phyloP scores from a whole-genome alignment of 2,113 vertebrate genomes.

The Geothlypis trichas region DNA sequence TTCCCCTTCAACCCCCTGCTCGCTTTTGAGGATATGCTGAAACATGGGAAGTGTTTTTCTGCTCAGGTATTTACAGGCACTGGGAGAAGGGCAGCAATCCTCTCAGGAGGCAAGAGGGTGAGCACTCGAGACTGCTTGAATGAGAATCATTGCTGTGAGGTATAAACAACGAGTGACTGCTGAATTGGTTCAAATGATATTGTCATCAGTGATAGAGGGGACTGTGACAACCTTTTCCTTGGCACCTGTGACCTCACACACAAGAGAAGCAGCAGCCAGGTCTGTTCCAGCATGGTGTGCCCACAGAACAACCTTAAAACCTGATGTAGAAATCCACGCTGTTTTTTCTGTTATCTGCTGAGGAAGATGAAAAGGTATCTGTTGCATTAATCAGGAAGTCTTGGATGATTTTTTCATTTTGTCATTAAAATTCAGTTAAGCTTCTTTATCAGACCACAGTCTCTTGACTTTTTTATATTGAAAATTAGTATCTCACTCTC shows the following conservation, averaged over 20 bases:
- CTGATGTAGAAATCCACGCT: fast-evolving
- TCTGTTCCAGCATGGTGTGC: neutral
- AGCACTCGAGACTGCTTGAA: neutral
- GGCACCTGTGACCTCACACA: fast-evolving
- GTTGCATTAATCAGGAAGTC: neutral
- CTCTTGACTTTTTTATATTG: neutral
- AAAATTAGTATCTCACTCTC: neutral
- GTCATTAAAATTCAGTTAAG: neutral
- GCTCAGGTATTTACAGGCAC: neutral
- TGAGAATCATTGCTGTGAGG: neutral
- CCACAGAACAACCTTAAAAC: neutral
- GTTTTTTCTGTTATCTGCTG: neutral
- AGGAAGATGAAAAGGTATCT: neutral
- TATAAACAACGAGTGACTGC: neutral
- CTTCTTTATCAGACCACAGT: neutral
- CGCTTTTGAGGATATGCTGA: neutral
- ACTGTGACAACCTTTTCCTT: neutral
- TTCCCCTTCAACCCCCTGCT: neutral
- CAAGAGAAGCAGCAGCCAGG: fast-evolving
- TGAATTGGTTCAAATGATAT: neutral
- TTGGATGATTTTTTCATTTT: neutral
- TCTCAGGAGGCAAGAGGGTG: fast-evolving
- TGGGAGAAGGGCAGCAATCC: neutral
- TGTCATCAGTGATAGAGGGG: neutral
- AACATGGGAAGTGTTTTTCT: neutral